A percentile compares a stretch with the other conserved stretches of the same genome.
Evolutionary conservation across 2,888 invertebrate genomes (phyloP).

Genomic region (Anthrax anthrax): DNA sequence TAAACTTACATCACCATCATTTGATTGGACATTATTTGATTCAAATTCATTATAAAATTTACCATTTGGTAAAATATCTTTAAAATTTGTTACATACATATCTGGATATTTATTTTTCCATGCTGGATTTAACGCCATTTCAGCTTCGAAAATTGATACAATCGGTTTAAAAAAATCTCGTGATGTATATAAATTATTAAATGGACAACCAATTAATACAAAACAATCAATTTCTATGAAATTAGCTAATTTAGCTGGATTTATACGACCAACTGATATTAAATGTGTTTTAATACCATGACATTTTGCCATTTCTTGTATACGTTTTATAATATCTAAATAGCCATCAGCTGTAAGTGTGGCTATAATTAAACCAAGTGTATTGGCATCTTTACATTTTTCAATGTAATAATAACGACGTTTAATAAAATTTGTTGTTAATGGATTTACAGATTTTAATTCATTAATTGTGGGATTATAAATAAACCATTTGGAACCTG

Average conservation of each 20-base stretch:
- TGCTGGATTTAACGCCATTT: slow-evolving; percentile 57
- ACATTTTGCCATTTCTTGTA: slow-evolving; percentile 55
- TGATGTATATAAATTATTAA: slow-evolving; percentile 70
- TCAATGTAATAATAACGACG: slow-evolving; percentile 74
- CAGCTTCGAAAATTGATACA: slow-evolving; percentile 83
- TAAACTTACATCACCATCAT: slow-evolving; percentile 62
- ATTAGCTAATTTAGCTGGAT: slow-evolving; percentile 88
- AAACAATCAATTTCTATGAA: slow-evolving; percentile 82
- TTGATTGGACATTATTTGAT: slow-evolving; percentile 33
- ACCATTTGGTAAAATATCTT: slow-evolving; percentile 53
- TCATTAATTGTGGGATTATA: slow-evolving; percentile 36
- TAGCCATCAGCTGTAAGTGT: slow-evolving; percentile 75
- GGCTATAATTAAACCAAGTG: slow-evolving; percentile 80
- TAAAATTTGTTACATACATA: slow-evolving; percentile 58
- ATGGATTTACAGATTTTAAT: slow-evolving; percentile 31
- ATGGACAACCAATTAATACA: slow-evolving; percentile 82
- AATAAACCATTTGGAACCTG: slow-evolving; percentile 43
- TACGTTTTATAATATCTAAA: slow-evolving; percentile 53
- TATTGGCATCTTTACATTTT: slow-evolving; percentile 77
- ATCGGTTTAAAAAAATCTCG: slow-evolving; percentile 83
- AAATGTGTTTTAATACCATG: slow-evolving; percentile 81
- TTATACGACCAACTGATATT: slow-evolving; percentile 87
- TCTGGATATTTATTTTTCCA: slow-evolving; percentile 37
- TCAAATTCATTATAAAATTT: slow-evolving; percentile 36
- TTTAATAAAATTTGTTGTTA: slow-evolving; percentile 50